phyloP scores from a whole-genome alignment of 2,797 vertebrate species.

The Enoplosus armatus region DNA sequence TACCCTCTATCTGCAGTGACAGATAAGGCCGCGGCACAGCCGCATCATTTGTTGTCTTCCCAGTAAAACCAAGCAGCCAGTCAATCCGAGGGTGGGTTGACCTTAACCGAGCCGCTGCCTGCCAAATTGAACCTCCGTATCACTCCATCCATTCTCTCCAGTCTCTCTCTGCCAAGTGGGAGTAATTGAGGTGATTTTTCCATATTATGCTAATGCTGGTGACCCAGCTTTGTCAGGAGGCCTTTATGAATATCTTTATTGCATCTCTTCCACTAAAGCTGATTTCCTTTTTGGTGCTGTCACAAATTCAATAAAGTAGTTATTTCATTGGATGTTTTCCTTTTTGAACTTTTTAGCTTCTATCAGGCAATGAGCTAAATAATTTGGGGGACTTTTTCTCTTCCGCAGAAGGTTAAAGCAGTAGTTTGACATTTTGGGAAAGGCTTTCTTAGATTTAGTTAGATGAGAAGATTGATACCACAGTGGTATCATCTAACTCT shows the following conservation, averaged over 20 bases:
- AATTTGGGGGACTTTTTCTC: background rate
- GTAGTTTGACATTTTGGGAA: background rate
- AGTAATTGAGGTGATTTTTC: slow-evolving; percentile 74
- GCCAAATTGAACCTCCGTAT: slow-evolving; percentile 55
- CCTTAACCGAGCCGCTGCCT: slow-evolving; percentile 51
- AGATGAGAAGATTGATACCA: background rate
- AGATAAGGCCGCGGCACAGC: slow-evolving; percentile 36
- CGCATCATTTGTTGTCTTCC: slow-evolving; percentile 37
- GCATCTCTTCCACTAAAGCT: slow-evolving; percentile 47
- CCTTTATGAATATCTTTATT: slow-evolving; percentile 68
- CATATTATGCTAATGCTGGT: slow-evolving; percentile 64
- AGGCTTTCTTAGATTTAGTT: background rate
- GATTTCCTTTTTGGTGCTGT: slow-evolving; percentile 41
- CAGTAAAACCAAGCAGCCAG: slow-evolving; percentile 42
- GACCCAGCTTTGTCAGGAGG: slow-evolving; percentile 50
- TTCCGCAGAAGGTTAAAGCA: background rate
- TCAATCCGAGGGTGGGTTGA: slow-evolving; percentile 56
- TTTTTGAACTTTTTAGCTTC: slow-evolving; percentile 21
- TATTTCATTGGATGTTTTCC: slow-evolving; percentile 15
- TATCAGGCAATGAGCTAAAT: slow-evolving; percentile 9
- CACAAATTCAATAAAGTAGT: slow-evolving; percentile 51
- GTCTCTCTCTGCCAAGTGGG: slow-evolving; percentile 55
- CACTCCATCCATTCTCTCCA: slow-evolving; percentile 53
- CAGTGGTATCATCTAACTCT: background rate
- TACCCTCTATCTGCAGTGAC: slow-evolving; percentile 38